A percentile compares a stretch with the other conserved stretches of the same genome.
phyloP scores from a whole-genome alignment of 2,797 vertebrate genomes.

The Gallinago solitaria region DNA sequence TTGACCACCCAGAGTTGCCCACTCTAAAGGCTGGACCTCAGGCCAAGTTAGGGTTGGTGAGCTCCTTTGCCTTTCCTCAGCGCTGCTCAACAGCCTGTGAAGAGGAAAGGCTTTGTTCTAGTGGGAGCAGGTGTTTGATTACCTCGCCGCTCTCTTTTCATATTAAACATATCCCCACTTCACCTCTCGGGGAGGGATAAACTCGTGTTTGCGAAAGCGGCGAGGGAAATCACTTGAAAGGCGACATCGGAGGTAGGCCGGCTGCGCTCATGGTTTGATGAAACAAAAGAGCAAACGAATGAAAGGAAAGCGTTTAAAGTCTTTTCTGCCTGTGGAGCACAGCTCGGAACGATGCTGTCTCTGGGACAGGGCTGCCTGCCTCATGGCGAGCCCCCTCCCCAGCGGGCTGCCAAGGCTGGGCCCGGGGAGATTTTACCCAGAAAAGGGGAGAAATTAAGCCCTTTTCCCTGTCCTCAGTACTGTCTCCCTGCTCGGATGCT shows the following conservation, averaged over 20 bases:
- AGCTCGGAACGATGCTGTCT: not conserved
- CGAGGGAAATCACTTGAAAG: conserved; percentile 61
- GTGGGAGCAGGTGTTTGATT: conserved; percentile 58
- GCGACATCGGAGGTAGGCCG: not conserved
- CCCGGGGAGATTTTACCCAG: not conserved
- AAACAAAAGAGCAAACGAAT: conserved; percentile 28
- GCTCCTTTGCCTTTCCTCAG: not conserved
- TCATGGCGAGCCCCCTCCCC: accelerated
- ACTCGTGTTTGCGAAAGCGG: not conserved
- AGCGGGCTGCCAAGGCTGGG: not conserved
- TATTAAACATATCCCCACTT: conserved; percentile 39
- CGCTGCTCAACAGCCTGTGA: conserved; percentile 22
- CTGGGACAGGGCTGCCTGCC: not conserved
- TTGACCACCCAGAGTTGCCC: not conserved
- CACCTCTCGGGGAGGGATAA: conserved; percentile 34
- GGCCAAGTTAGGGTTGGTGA: not conserved
- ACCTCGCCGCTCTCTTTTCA: conserved; percentile 30
- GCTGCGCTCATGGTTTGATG: not conserved
- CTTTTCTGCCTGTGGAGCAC: not conserved
- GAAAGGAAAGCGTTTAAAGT: not conserved
- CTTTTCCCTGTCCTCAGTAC: not conserved
- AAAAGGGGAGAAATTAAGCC: not conserved
- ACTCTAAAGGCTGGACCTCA: not conserved
- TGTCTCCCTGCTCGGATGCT: not conserved
- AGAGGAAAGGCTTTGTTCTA: conserved; percentile 57